Percentiles rank a stretch among this genome's conserved stretches.
These are phyloP conservation scores for Calosoma granatense DNA, from an alignment of 1,140 invertebrate genomes.

Conservation along the genomic window DNA sequence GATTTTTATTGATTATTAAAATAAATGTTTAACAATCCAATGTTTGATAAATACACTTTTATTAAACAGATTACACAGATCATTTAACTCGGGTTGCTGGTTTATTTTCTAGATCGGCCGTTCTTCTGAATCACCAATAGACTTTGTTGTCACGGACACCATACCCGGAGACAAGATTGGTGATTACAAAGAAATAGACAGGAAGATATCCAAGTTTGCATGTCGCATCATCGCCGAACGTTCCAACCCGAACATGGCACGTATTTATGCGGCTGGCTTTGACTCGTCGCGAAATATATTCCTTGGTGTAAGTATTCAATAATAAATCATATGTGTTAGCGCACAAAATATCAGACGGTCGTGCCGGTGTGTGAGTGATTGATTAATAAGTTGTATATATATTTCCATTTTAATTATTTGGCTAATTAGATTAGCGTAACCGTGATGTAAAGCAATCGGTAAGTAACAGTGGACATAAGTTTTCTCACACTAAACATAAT, in stretches of 20 bases:
- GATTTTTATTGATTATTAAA: too few species aligned
- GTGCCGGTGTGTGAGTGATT: too few species aligned
- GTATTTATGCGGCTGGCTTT: conserved; percentile 97
- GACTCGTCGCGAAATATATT: conserved; percentile 98
- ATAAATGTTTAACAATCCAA: too few species aligned
- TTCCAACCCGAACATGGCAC: conserved; percentile 74
- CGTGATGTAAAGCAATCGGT: too few species aligned
- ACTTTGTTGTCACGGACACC: conserved; percentile 99
- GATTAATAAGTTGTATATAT: too few species aligned
- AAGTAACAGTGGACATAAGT: too few species aligned
- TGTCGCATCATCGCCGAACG: conserved; percentile 95
- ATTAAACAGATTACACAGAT: not conserved
- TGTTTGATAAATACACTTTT: too few species aligned
- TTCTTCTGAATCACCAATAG: conserved; percentile 95
- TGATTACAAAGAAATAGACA: conserved; percentile 71
- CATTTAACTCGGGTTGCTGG: conserved; percentile 5
- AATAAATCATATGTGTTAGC: too few species aligned
- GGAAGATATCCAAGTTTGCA: conserved; percentile 96
- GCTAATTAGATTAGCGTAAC: too few species aligned
- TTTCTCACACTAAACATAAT: too few species aligned
- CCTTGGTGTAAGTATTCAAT: conserved; percentile 82
- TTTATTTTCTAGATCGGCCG: conserved; percentile 86
- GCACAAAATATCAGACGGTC: too few species aligned
- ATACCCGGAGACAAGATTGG: conserved; percentile 66
- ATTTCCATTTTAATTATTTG: too few species aligned